Conservation (phyloP, 2,888 invertebrate species). For the Brachyopa scutellaris region DNA sequence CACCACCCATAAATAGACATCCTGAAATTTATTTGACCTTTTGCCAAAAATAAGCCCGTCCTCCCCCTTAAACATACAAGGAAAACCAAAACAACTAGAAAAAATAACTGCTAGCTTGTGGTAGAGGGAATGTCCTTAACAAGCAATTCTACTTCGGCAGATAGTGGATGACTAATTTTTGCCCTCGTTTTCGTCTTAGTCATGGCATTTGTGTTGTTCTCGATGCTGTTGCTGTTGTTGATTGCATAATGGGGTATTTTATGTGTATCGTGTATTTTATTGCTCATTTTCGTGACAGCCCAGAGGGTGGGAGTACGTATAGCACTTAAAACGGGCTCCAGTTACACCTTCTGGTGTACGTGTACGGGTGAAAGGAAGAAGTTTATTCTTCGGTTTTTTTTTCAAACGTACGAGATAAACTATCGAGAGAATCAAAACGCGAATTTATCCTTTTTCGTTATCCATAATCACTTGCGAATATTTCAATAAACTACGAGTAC, state of each 20-base stretch:
- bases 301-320: neutral
- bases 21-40: slow-evolving; percentile 50
- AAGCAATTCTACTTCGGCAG: neutral
- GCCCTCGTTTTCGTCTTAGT: slow-evolving; percentile 17
- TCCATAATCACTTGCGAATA: no score
- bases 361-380: neutral
- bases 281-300: slow-evolving; percentile 42
- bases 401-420: neutral
- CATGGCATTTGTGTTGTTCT: slow-evolving; percentile 15
- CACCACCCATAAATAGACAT: slow-evolving; percentile 30
- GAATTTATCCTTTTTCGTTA: no score
- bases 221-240: slow-evolving; percentile 10
- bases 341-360: slow-evolving; percentile 1
- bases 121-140: slow-evolving; percentile 18
- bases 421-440: neutral
- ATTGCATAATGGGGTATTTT: slow-evolving; percentile 50
- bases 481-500: slow-evolving; percentile 10
- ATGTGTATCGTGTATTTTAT: slow-evolving; percentile 47
- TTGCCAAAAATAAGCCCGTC: slow-evolving; percentile 45
- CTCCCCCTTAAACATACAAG: neutral
- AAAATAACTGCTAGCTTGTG: neutral
- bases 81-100: neutral
- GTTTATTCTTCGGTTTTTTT: neutral
- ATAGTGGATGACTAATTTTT: slow-evolving; percentile 52
- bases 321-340: neutral